phyloP scores from a whole-genome alignment of 2,113 vertebrate species.

The Cyprinodon tularosa region DNA sequence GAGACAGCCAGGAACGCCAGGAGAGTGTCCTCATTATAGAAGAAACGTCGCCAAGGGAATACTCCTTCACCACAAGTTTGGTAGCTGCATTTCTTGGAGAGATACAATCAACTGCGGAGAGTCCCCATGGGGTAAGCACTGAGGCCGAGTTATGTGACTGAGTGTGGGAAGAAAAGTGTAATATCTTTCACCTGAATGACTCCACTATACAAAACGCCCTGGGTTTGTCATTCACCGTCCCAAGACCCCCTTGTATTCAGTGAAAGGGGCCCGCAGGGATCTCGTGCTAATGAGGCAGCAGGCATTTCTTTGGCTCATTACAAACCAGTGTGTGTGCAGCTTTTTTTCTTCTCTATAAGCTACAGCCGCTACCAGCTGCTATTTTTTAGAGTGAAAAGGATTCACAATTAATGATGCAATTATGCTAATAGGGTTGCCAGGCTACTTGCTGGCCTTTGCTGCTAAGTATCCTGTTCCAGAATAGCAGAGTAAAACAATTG shows the following conservation, averaged over 20 bases:
- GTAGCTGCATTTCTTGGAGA: constrained; percentile 54
- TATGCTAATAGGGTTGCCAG: constrained; percentile 73
- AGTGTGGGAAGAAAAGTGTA: constrained; percentile 78
- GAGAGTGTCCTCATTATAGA: constrained; percentile 60
- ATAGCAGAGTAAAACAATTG: constrained; percentile 48
- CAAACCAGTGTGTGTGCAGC: constrained; percentile 57
- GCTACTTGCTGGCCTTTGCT: constrained; percentile 50
- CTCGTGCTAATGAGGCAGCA: constrained; percentile 74
- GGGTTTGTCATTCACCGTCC: constrained; percentile 75
- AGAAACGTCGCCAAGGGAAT: constrained; percentile 51
- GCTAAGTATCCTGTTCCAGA: constrained; percentile 60
- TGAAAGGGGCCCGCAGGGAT: constrained; percentile 57
- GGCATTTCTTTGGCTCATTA: constrained; percentile 69
- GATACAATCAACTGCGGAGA: constrained; percentile 67
- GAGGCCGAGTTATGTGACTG: constrained; percentile 66
- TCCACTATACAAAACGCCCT: constrained; percentile 69
- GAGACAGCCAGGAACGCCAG: constrained; percentile 48
- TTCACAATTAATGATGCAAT: constrained; percentile 79
- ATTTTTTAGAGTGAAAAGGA: constrained; percentile 67
- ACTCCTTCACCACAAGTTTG: constrained; percentile 63
- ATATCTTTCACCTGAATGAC: constrained; percentile 77
- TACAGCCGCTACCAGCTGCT: constrained; percentile 65
- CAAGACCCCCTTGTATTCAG: constrained; percentile 59
- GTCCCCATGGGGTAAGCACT: constrained; percentile 55
- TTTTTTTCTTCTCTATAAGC: constrained; percentile 60